Conservation (phyloP, 2,888 invertebrate species). For the Steinernema scapterisci region DNA sequence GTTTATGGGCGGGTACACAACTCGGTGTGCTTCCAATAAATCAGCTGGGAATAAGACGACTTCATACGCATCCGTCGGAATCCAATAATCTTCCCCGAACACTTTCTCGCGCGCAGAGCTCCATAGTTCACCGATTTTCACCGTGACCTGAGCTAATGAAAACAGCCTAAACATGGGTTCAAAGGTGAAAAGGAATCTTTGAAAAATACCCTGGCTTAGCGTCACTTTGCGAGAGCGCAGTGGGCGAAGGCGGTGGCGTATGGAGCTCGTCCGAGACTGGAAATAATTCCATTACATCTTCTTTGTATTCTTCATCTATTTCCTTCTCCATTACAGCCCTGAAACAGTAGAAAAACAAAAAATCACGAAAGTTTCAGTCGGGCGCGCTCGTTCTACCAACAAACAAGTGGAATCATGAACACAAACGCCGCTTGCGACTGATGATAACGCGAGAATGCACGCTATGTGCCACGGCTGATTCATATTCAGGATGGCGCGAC, state of each 20-base stretch:
- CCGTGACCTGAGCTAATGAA: conserved; percentile 56
- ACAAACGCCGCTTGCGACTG: too few relatives aligned
- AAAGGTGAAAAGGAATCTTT: conserved; percentile 14
- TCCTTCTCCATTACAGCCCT: neutral
- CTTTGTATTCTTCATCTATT: conserved; percentile 6
- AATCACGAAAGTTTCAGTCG: too few relatives aligned
- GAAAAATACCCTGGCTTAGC: conserved; percentile 41
- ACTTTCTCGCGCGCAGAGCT: conserved; percentile 54
- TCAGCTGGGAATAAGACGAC: conserved; percentile 61
- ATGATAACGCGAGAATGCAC: neutral
- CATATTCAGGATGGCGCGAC: neutral
- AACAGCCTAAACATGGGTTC: conserved; percentile 48
- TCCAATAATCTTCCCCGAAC: conserved; percentile 64
- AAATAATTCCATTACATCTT: conserved; percentile 20
- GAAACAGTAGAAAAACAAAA: neutral
- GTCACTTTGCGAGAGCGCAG: conserved; percentile 6
- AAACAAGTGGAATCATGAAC: too few relatives aligned
- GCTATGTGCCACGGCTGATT: neutral
- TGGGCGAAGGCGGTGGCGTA: conserved; percentile 49
- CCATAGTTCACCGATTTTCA: conserved; percentile 60
- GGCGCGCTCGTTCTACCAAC: too few relatives aligned
- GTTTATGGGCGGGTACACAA: conserved; percentile 45
- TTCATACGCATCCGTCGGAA: conserved; percentile 58
- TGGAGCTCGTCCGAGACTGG: conserved; percentile 39
- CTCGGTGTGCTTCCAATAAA: conserved; percentile 50